Evolutionary conservation across 1,140 invertebrate genomes (phyloP).

Genomic region (Gonatopus flavifemur): DNA sequence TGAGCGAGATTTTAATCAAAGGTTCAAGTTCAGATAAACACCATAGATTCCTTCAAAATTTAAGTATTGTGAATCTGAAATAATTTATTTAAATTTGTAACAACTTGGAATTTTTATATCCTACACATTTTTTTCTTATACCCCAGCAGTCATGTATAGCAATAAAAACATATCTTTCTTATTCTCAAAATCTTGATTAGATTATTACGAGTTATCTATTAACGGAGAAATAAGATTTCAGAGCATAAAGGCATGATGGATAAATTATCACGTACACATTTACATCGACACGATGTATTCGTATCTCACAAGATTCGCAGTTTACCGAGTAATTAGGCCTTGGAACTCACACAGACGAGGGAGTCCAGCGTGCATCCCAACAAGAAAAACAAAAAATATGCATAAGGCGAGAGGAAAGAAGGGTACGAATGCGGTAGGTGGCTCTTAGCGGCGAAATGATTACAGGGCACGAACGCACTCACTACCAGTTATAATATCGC

Average conservation of each 20-base stretch:
- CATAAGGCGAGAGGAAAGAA: slow-evolving; percentile 15
- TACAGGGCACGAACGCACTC: slow-evolving; percentile 47
- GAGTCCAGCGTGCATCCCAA: too few relatives aligned
- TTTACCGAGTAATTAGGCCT: slow-evolving; percentile 39
- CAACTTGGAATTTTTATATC: too few relatives aligned
- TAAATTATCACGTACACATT: too few relatives aligned
- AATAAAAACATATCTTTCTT: too few relatives aligned
- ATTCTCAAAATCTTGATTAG: too few relatives aligned
- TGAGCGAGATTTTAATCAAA: background rate
- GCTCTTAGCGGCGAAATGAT: slow-evolving; percentile 52
- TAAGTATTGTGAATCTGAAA: background rate
- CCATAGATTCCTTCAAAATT: background rate
- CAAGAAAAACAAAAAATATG: background rate
- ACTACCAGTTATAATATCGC: slow-evolving; percentile 50
- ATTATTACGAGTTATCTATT: too few relatives aligned
- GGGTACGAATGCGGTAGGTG: slow-evolving; percentile 50
- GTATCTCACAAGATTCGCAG: slow-evolving; percentile 20
- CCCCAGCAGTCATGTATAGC: too few relatives aligned
- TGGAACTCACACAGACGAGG: slow-evolving; percentile 10
- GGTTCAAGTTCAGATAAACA: background rate
- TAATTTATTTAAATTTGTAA: too few relatives aligned
- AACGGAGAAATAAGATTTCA: too few relatives aligned
- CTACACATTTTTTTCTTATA: too few relatives aligned
- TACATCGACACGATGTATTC: slow-evolving; percentile 9
- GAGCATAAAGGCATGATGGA: too few relatives aligned